These are phyloP conservation scores for Cabera pusaria DNA, from an alignment of 2,888 invertebrate species.

Conservation along the genomic window DNA sequence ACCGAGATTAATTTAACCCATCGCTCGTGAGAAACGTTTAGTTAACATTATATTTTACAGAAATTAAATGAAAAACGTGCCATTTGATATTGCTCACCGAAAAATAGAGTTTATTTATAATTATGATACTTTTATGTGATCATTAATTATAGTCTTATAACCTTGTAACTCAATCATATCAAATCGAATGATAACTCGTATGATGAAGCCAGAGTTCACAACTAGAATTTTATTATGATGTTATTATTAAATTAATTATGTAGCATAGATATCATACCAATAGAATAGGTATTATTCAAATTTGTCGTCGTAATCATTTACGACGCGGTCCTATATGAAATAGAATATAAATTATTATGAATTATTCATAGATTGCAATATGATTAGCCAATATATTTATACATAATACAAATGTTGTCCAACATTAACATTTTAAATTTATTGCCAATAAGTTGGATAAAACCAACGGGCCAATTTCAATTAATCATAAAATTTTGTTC, in stretches of 20 bases:
- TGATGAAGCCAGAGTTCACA: no score
- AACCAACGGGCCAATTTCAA: slow-evolving; percentile 26
- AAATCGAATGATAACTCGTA: no score
- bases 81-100: no score
- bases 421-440: slow-evolving; percentile 21
- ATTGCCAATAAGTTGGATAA: slow-evolving; percentile 23
- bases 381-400: slow-evolving; percentile 19
- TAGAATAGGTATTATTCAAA: no score
- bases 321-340: slow-evolving; percentile 14
- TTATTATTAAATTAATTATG: no score
- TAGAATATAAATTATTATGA: slow-evolving; percentile 4
- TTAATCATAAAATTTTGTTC: slow-evolving; percentile 31
- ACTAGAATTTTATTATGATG: no score
- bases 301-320: slow-evolving; percentile 14
- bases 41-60: slow-evolving; percentile 11
- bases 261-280: no score
- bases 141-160: no score
- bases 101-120: no score
- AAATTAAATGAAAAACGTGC: slow-evolving; percentile 1
- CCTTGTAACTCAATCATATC: no score
- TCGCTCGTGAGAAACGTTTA: slow-evolving; percentile 5
- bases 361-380: slow-evolving; percentile 18
- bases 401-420: slow-evolving; percentile 17
- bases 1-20: slow-evolving; percentile 18
- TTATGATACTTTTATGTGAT: no score